Evolutionary conservation across 2,888 invertebrate species (phyloP), one percentile per base, ranked within the genome.

Genomic region (Troides oblongomaculatus): DNA sequence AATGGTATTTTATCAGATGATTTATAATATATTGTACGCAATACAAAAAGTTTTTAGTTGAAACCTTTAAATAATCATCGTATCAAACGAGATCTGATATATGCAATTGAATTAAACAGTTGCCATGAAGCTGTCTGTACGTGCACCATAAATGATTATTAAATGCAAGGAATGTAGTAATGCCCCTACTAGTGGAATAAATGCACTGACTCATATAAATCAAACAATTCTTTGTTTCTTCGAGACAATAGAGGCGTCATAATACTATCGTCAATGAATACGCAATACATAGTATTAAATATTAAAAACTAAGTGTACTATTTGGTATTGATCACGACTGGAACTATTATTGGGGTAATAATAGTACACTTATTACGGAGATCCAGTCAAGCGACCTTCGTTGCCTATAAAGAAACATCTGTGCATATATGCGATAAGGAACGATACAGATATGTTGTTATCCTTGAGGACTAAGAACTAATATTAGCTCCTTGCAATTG

Each of bases 161-260:
- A 50, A 50, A 14, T 18, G 17, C 17, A 50, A 50, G 17, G 23
- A 46, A 64, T 57, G 8, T 36, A 21, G 39, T 64, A 30, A 57
- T 57, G 58, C 10, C 59, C 30, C 46, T 23, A 50, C 18, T 59
- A 25, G 25, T 50, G n/a, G 25, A 61, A 60, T 60, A 59, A 36
- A 36, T 7, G 46, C 0, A 7, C 30, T 68, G 68, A 68, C 59
- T 68, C 68, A 68, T 64, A 43, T 12, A 61, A 66, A 10, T 39
- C 21, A 25, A 1, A 39, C 61, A 21, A 66, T 61, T 61, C 61
- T 61, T 66, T 62, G 66, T 66, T 43, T 17, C 18, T 59, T 23
- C 7, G 57, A 57, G 21, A 57, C 57, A 57, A 57, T 57, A 57
- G 21, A 18, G 21, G 21, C 57, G 57, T 18, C 36, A 62, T 62